A percentile compares a stretch with the other conserved stretches of the same genome.
Evolutionary conservation across 2,113 vertebrate genomes (phyloP).

Genomic region (Actenoides hombroni): DNA sequence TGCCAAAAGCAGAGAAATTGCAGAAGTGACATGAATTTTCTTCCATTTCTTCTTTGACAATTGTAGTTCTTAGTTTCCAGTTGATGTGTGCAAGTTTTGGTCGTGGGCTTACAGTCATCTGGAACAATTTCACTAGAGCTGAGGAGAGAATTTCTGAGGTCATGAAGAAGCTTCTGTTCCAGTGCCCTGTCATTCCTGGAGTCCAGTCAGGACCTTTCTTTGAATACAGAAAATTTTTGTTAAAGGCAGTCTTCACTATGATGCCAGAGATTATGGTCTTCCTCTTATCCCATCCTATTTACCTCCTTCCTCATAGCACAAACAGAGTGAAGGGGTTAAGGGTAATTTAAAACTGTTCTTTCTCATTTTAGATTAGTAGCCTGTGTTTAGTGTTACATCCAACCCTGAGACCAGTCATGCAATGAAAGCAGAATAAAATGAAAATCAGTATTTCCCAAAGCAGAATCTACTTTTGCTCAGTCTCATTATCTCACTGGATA

Average conservation of each 20-base stretch:
- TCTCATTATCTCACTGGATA: background rate
- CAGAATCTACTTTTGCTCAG: background rate
- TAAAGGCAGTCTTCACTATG: background rate
- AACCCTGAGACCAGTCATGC: background rate
- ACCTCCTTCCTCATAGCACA: background rate
- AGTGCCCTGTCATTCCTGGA: background rate
- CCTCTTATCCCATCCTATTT: background rate
- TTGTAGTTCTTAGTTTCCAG: background rate
- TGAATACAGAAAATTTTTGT: background rate
- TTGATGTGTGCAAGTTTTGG: background rate
- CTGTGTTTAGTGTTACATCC: background rate
- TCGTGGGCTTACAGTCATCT: background rate
- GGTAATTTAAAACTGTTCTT: background rate
- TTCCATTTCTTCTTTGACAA: background rate
- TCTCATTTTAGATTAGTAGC: background rate
- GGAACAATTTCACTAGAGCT: background rate
- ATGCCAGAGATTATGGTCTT: background rate
- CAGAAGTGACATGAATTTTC: background rate
- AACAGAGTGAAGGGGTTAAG: background rate
- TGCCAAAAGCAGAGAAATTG: background rate
- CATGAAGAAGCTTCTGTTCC: background rate
- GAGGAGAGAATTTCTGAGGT: background rate
- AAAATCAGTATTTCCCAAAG: background rate
- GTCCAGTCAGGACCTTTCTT: background rate
- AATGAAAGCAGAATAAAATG: background rate